Evolutionary conservation across 2,888 invertebrate genomes (phyloP).

Genomic region (Griposia aprilina): DNA sequence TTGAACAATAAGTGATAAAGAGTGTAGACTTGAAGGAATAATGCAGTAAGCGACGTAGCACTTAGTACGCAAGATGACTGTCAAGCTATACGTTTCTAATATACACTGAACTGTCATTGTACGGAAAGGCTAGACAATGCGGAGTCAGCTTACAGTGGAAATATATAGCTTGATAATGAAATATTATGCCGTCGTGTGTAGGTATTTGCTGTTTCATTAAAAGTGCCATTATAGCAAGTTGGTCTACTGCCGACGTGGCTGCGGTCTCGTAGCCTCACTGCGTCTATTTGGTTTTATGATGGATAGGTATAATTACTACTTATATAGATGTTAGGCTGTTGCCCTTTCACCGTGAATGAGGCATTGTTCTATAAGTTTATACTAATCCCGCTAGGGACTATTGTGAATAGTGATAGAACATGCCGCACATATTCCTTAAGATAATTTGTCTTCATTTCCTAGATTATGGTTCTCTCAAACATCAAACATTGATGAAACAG

Average conservation of each 20-base stretch:
- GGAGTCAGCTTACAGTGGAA: neutral
- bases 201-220: neutral
- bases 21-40: slow-evolving; percentile 32
- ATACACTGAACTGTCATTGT: neutral
- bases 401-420: neutral
- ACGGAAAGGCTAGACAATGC: neutral
- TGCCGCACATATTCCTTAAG: neutral
- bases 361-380: slow-evolving; percentile 7
- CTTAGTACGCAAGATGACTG: neutral
- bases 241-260: neutral
- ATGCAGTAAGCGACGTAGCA: slow-evolving; percentile 39
- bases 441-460: neutral
- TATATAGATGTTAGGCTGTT: neutral
- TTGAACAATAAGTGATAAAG: slow-evolving; percentile 66
- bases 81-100: neutral
- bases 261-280: neutral
- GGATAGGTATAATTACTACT: neutral
- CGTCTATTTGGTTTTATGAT: neutral
- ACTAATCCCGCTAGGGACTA: neutral
- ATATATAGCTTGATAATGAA: too few relatives aligned
- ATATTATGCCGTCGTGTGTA: neutral
- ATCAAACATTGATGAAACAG: neutral
- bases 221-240: neutral
- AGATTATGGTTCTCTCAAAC: neutral
- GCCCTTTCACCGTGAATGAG: slow-evolving; percentile 6